These are phyloP conservation scores for Coranthus polyacanthus DNA, from an alignment of 2,797 vertebrate genomes.

Conservation along the genomic window DNA sequence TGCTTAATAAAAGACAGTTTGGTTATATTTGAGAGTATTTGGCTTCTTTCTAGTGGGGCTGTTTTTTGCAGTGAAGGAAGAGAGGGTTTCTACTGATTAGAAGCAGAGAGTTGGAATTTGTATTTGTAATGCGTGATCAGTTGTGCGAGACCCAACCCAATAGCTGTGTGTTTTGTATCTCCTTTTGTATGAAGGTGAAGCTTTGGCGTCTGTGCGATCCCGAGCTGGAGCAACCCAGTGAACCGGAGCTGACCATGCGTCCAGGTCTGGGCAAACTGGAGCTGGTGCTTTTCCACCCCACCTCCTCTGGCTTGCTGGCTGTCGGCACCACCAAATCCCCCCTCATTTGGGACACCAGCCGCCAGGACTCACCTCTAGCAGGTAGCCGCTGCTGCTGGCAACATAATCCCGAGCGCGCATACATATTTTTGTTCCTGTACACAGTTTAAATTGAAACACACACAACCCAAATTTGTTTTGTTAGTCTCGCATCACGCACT, in stretches of 20 bases:
- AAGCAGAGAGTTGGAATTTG: neutral
- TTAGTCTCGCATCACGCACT: conserved; percentile 39
- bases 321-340: conserved; percentile 69
- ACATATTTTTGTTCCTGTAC: conserved; percentile 7
- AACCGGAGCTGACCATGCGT: conserved; percentile 80
- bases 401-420: neutral
- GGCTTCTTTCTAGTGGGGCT: too few species aligned
- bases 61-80: neutral
- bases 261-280: conserved; percentile 81
- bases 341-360: conserved; percentile 89
- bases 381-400: conserved; percentile 78
- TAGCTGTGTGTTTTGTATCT: neutral
- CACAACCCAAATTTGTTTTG: conserved; percentile 16
- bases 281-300: conserved; percentile 90
- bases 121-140: neutral
- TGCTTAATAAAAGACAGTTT: too few species aligned
- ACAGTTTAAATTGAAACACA: conserved; percentile 15
- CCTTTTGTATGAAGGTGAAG: conserved; percentile 86
- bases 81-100: neutral
- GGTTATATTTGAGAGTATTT: too few species aligned
- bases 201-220: conserved; percentile 87
- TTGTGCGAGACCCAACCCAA: neutral
- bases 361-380: conserved; percentile 83
- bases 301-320: conserved; percentile 86
- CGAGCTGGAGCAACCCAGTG: conserved; percentile 71